A percentile compares a stretch with the other conserved stretches of the same genome.
These are phyloP conservation scores for Nansenia antarctica DNA, from an alignment of 2,113 vertebrate species.

Conservation along the genomic window DNA sequence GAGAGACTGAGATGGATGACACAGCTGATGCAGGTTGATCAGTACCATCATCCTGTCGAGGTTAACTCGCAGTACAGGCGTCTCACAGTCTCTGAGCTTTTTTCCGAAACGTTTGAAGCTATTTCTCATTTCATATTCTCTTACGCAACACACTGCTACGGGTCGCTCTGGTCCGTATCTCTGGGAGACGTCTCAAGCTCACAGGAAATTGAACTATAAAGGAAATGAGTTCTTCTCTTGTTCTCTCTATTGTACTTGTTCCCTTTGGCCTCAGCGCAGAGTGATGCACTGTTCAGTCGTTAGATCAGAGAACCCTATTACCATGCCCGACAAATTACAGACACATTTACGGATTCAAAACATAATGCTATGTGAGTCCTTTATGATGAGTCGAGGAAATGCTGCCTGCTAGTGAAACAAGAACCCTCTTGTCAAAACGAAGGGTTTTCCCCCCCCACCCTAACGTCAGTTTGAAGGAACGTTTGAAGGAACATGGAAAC, in stretches of 20 bases:
- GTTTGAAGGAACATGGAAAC: too few species aligned
- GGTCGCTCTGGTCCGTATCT: too few species aligned
- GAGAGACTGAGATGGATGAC: not conserved
- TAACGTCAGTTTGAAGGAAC: not conserved
- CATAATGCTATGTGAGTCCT: not conserved
- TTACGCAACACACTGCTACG: too few species aligned
- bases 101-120: too few species aligned
- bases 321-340: not conserved
- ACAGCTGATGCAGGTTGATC: not conserved
- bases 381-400: too few species aligned
- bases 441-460: not conserved
- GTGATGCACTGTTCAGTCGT: constrained; percentile 3
- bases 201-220: too few species aligned
- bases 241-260: not conserved
- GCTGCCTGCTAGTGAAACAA: too few species aligned
- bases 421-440: too few species aligned
- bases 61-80: too few species aligned
- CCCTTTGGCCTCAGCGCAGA: constrained; percentile 3
- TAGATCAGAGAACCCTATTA: constrained; percentile 1
- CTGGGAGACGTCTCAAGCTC: too few species aligned
- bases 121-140: too few species aligned
- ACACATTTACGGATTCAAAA: not conserved
- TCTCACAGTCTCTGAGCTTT: too few species aligned
- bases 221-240: constrained; percentile 24
- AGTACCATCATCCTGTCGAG: not conserved